phyloP scores from a whole-genome alignment of 1,140 invertebrate genomes.

The Trissolcus basalis region DNA sequence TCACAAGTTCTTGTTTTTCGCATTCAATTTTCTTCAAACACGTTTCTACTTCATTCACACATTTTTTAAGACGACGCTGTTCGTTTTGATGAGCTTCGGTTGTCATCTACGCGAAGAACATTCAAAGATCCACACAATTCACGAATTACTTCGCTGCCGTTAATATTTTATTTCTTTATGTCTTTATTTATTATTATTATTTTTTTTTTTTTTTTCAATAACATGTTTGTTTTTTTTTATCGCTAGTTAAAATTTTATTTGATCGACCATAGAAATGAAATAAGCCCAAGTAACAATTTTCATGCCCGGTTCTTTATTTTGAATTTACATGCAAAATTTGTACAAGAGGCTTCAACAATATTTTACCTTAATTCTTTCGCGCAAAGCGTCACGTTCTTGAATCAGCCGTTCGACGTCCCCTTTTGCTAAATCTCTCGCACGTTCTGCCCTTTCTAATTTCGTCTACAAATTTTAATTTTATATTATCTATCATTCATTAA shows the following conservation, averaged over 20 bases:
- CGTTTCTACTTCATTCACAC: constrained; percentile 64
- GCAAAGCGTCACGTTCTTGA: constrained; percentile 77
- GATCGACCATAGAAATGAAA: no score
- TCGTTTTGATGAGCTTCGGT: constrained; percentile 76
- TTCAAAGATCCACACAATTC: constrained; percentile 49
- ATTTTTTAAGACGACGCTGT: constrained; percentile 67
- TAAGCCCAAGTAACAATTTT: background rate
- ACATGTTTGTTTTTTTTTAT: no score
- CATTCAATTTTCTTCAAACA: constrained; percentile 68
- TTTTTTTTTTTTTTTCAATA: constrained; percentile 6
- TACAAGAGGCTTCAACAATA: constrained; percentile 13
- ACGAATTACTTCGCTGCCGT: constrained; percentile 37
- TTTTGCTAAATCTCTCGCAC: constrained; percentile 76
- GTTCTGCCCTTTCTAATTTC: constrained; percentile 73
- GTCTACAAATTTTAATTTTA: constrained; percentile 57
- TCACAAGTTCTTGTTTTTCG: constrained; percentile 71
- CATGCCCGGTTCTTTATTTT: constrained; percentile 12
- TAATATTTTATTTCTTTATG: constrained; percentile 2
- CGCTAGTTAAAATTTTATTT: background rate
- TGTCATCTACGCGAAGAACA: constrained; percentile 70
- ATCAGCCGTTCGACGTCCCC: constrained; percentile 77
- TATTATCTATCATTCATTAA: no score
- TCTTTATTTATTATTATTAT: constrained; percentile 10
- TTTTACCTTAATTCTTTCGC: constrained; percentile 76
- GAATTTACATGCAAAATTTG: constrained; percentile 32